A percentile compares a stretch with the other conserved stretches of the same genome.
Evolutionary conservation across 2,113 vertebrate genomes (phyloP).

Genomic region (Peromyscus polionotus): DNA sequence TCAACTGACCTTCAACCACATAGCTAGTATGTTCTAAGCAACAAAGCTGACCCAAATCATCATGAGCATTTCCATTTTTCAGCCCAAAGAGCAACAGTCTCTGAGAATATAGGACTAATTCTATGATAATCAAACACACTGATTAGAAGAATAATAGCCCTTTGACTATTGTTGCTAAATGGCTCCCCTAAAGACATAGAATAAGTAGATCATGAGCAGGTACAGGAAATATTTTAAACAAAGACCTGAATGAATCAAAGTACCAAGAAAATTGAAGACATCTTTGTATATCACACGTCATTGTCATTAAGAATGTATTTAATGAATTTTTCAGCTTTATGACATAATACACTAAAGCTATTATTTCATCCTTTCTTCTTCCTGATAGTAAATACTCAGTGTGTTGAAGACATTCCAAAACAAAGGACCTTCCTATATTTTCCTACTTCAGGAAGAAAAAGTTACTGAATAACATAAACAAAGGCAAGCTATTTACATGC

Average conservation of each 20-base stretch:
- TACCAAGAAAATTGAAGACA: constrained; percentile 51
- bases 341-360: constrained; percentile 30
- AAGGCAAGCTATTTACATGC: constrained; percentile 72
- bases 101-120: not conserved
- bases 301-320: constrained; percentile 35
- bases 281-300: constrained; percentile 30
- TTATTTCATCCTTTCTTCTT: constrained; percentile 43
- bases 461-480: constrained; percentile 73
- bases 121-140: not conserved
- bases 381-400: constrained; percentile 47
- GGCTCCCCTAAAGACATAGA: not conserved
- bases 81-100: constrained; percentile 12
- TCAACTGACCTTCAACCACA: not conserved
- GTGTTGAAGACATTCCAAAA: constrained; percentile 44
- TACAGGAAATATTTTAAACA: constrained; percentile 4
- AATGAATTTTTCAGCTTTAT: constrained; percentile 48
- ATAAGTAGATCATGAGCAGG: not conserved
- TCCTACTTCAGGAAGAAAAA: constrained; percentile 74
- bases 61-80: not conserved
- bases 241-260: constrained; percentile 44
- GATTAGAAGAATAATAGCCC: not conserved
- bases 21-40: not conserved
- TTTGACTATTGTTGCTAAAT: not conserved
- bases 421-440: constrained; percentile 59
- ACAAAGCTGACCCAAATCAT: not conserved